Conservation (phyloP, 2,113 vertebrate species). For the Lepisosteus osseus region DNA sequence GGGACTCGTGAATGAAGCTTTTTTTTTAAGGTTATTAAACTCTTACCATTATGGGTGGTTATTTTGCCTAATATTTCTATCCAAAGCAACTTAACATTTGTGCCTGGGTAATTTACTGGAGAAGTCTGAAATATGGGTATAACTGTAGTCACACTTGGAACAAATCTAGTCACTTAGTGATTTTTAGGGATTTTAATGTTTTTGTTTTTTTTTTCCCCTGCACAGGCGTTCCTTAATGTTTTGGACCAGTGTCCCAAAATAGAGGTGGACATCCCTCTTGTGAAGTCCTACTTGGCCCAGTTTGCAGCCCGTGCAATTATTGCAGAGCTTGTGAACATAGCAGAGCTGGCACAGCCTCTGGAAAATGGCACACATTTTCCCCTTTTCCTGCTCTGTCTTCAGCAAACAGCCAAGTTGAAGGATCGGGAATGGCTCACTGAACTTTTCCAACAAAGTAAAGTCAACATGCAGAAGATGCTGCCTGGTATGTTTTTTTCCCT, state of each 20-base stretch:
- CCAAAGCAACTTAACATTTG: no score
- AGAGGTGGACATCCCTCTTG: constrained; percentile 91
- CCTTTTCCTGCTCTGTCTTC: constrained; percentile 96
- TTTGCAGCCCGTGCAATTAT: constrained; percentile 93
- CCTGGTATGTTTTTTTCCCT: constrained; percentile 74
- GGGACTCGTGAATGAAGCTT: no score
- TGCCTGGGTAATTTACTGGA: no score
- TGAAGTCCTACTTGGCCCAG: constrained; percentile 97
- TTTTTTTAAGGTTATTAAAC: no score
- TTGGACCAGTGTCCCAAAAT: constrained; percentile 97
- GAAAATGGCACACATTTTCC: constrained; percentile 98
- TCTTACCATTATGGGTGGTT: no score
- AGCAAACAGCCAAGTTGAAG: constrained; percentile 91
- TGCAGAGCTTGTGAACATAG: constrained; percentile 91
- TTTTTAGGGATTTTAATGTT: no score
- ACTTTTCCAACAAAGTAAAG: constrained; percentile 94
- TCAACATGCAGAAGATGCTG: constrained; percentile 99
- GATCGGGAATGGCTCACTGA: constrained; percentile 96
- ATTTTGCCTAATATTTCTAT: no score
- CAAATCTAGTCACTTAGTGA: no score
- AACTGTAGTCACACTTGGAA: no score
- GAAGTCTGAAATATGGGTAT: no score
- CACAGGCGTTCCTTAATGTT: constrained; percentile 87
- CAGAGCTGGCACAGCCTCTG: constrained; percentile 91
- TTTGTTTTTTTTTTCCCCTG: neutral